Evolutionary conservation across 2,113 vertebrate species (phyloP), one percentile per base, ranked within the genome.

Genomic region (Brachypteracias leptosomus): DNA sequence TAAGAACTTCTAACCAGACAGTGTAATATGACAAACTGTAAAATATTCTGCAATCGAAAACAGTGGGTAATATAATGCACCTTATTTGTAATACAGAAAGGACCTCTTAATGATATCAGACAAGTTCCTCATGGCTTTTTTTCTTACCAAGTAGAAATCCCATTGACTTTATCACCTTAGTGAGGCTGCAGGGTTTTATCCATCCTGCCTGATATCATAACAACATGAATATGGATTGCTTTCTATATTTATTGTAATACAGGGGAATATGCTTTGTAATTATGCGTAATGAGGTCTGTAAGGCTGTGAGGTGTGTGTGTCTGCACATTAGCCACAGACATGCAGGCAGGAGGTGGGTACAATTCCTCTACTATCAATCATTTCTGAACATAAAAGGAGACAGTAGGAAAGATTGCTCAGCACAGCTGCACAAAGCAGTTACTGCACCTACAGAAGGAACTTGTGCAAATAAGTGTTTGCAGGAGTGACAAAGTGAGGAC

Each of bases 221-320:
- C 42, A 35, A 26, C 57, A 61, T 65, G 76, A 87, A 92, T 92
- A 87, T 72, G 83, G 49, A 92, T 87, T 75, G 47, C 33, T 78
- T 65, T 83, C 79, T 74, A 5, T 67, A 36, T 87, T 92, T 89
- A 49, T 86, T 78, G 44, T 40, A 90, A 71, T 81, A 47, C 76
- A 71, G 78, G 65, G 86, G 75, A 84, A 81, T 72, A 71, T 40
- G 76, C 65, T 87, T 92, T 85, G 73, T 87, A 87, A 92, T 96
- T 80, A 63, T 81, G 42, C 11, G 1, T 90, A 70, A 90, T 57
- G 75, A 93, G 54, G 87, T 73, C 68, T 91, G 59, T 31, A 52
- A 57, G 68, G 88, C 68, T 84, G 3, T 16, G 81, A 63, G 67
- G 33, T 25, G 88, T 42, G 72, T 87, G 62, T 77, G 71, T 31